phyloP scores from a whole-genome alignment of 2,797 vertebrate genomes.

The Xenopus petersii region DNA sequence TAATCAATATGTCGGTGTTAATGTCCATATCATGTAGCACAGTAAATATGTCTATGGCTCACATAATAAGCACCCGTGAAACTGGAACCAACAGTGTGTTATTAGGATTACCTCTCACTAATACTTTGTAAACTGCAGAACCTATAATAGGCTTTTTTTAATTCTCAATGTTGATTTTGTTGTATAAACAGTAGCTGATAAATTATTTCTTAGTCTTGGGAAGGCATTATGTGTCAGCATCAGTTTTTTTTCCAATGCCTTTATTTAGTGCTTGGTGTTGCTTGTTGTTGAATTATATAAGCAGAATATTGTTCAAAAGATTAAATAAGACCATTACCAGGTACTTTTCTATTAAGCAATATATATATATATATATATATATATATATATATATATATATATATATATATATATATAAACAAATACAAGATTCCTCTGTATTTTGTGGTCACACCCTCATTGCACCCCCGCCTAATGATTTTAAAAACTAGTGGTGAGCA shows the following conservation, averaged over 20 bases:
- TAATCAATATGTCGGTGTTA: slow-evolving; percentile 68
- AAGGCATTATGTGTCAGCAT: slow-evolving; percentile 11
- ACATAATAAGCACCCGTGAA: slow-evolving; percentile 48
- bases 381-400: no score
- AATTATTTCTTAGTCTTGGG: slow-evolving; percentile 41
- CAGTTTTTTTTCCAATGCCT: background rate
- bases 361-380: no score
- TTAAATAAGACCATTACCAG: no score
- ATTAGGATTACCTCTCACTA: slow-evolving; percentile 44
- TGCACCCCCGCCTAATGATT: no score
- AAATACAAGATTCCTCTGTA: no score
- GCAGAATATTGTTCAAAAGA: background rate
- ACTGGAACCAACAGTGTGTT: slow-evolving; percentile 31
- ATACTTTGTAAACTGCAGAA: slow-evolving; percentile 27
- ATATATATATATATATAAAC: no score
- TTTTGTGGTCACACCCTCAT: no score
- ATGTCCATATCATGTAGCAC: slow-evolving; percentile 48
- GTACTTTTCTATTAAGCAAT: no score
- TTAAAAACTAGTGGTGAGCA: no score
- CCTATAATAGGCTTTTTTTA: slow-evolving; percentile 38
- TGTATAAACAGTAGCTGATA: slow-evolving; percentile 47
- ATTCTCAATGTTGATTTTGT: slow-evolving; percentile 43
- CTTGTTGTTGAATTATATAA: no score
- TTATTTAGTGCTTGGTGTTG: background rate
- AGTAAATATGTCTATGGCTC: slow-evolving; percentile 48